phyloP scores from a whole-genome alignment of 2,888 invertebrate genomes.

The Epinotia ramella region DNA sequence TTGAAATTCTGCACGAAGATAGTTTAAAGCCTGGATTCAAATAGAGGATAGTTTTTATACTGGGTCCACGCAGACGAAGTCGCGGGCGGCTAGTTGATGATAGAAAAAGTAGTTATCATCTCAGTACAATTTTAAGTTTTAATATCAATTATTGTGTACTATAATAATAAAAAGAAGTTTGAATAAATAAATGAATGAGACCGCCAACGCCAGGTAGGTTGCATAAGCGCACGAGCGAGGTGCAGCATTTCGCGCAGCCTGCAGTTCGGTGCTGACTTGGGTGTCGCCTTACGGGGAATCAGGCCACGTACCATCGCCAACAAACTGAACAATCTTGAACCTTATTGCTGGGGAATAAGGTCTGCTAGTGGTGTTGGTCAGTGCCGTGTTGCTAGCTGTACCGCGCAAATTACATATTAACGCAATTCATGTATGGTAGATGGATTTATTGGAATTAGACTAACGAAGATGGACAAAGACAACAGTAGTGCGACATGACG shows the following conservation, averaged over 20 bases:
- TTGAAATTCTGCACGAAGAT: too few relatives aligned
- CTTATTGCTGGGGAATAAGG: not conserved
- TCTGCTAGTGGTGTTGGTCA: not conserved
- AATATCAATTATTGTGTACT: too few relatives aligned
- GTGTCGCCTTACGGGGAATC: slow-evolving; percentile 28
- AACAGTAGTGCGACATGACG: not conserved
- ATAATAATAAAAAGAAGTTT: not conserved
- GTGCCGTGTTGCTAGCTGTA: not conserved
- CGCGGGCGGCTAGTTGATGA: too few relatives aligned
- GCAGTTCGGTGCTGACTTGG: slow-evolving; percentile 25
- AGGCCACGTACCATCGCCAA: slow-evolving; percentile 7
- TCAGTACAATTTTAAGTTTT: too few relatives aligned
- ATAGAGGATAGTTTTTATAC: too few relatives aligned
- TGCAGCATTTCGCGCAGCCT: slow-evolving; percentile 25
- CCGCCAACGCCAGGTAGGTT: slow-evolving; percentile 5
- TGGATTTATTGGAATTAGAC: not conserved
- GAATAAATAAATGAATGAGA: not conserved
- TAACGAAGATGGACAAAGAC: not conserved
- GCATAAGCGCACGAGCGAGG: slow-evolving; percentile 19
- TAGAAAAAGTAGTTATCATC: too few relatives aligned
- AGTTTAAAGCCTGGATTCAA: too few relatives aligned
- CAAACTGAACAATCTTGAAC: too few relatives aligned
- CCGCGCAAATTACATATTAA: not conserved
- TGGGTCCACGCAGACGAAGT: too few relatives aligned
- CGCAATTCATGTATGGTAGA: not conserved